Evolutionary conservation across 2,888 invertebrate genomes (phyloP).

Genomic region (Drosophila emarginata): DNA sequence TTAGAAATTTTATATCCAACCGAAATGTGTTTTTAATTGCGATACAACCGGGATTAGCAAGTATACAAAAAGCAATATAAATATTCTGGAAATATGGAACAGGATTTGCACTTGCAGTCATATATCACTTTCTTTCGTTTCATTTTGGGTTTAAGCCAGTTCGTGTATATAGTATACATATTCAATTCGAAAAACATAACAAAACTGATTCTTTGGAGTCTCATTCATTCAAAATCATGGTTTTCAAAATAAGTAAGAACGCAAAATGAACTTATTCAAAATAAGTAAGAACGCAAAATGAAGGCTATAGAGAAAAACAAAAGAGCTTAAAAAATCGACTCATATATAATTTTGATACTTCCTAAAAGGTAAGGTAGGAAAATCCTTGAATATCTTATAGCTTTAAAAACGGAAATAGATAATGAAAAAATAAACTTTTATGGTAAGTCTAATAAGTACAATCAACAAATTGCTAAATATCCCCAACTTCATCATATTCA

Average conservation of each 20-base stretch:
- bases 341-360: too few relatives aligned
- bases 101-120: neutral
- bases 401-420: neutral
- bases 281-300: too few relatives aligned
- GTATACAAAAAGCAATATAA: neutral
- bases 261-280: too few relatives aligned
- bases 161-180: too few relatives aligned
- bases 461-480: constrained; percentile 1
- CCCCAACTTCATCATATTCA: neutral
- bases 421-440: neutral
- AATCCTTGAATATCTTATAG: neutral
- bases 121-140: neutral
- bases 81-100: neutral
- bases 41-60: neutral
- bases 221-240: too few relatives aligned
- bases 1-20: neutral
- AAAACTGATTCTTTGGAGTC: too few relatives aligned
- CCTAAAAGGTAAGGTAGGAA: neutral
- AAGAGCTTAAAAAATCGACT: too few relatives aligned
- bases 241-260: too few relatives aligned
- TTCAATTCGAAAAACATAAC: too few relatives aligned
- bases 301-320: too few relatives aligned
- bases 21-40: neutral
- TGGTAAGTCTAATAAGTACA: neutral
- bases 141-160: too few relatives aligned